Evolutionary conservation across 2,113 vertebrate species (phyloP).

Genomic region (Indicator indicator): DNA sequence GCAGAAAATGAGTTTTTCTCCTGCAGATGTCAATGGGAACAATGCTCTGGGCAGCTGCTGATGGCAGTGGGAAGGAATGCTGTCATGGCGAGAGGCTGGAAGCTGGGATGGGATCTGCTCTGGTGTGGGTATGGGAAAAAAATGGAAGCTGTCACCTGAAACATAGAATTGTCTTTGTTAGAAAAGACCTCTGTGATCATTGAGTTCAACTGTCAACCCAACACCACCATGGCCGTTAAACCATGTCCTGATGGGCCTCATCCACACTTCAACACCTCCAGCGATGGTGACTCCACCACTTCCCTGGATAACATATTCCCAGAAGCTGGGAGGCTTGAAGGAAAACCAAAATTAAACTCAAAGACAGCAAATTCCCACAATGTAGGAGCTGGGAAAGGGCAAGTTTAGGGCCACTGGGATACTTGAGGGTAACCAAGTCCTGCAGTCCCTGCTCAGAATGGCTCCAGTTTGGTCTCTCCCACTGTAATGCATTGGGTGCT

Average conservation of each 20-base stretch:
- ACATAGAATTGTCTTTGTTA: too few relatives aligned
- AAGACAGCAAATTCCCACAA: accelerated
- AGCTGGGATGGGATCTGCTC: background rate
- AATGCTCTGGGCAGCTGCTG: background rate
- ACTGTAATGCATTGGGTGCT: accelerated
- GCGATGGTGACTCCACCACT: too few relatives aligned
- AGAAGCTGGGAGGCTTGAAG: background rate
- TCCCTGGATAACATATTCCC: too few relatives aligned
- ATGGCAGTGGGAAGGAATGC: too few relatives aligned
- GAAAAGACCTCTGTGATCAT: too few relatives aligned
- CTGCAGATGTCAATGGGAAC: accelerated
- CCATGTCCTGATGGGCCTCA: too few relatives aligned
- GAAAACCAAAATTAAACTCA: background rate
- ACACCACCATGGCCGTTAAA: too few relatives aligned
- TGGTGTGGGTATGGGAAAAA: accelerated
- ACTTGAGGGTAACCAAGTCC: accelerated
- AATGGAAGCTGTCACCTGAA: background rate
- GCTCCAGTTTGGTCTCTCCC: background rate
- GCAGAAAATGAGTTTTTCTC: background rate
- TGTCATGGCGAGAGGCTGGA: background rate
- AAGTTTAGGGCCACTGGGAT: background rate
- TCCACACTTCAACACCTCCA: too few relatives aligned
- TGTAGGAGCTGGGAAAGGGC: background rate
- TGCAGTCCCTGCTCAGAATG: accelerated
- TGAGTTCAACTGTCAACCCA: too few relatives aligned